phyloP scores from a whole-genome alignment of 1,140 invertebrate genomes.

The Zaprionus ghesquierei region DNA sequence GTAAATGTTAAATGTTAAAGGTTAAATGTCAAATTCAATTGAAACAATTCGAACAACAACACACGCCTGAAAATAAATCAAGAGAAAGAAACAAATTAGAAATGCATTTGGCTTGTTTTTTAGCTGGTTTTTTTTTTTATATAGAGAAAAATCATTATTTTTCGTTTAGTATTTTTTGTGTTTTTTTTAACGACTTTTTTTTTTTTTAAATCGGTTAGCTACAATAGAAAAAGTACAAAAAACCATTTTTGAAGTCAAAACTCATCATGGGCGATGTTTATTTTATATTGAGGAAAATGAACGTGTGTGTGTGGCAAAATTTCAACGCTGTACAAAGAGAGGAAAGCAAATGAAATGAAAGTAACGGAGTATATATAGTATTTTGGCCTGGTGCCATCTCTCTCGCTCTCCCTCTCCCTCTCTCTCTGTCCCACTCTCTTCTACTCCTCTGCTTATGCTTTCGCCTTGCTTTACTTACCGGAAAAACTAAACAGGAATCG shows the following conservation, averaged over 20 bases:
- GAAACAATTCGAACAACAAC: conserved; percentile 74
- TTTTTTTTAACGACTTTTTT: conserved; percentile 31
- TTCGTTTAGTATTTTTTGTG: conserved; percentile 24
- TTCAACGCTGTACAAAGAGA: conserved; percentile 58
- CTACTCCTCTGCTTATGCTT: neutral
- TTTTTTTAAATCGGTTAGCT: conserved; percentile 41
- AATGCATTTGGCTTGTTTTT: conserved; percentile 50
- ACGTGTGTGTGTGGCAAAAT: conserved; percentile 59
- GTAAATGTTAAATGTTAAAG: conserved; percentile 53
- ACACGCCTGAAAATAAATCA: conserved; percentile 79
- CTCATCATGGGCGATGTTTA: conserved; percentile 65
- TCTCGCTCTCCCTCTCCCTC: neutral
- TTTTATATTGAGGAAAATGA: conserved; percentile 52
- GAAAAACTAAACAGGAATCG: conserved; percentile 32
- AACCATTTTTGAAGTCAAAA: conserved; percentile 64
- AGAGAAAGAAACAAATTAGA: conserved; percentile 79
- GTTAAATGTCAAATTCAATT: conserved; percentile 73
- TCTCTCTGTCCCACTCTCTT: neutral
- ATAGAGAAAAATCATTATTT: conserved; percentile 25
- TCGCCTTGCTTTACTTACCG: conserved; percentile 60
- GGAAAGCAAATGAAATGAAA: conserved; percentile 41
- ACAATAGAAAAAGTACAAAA: conserved; percentile 71
- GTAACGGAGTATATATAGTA: conserved; percentile 4
- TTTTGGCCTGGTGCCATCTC: conserved; percentile 24
- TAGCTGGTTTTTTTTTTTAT: conserved; percentile 28